phyloP scores from a whole-genome alignment of 2,888 invertebrate genomes.

The Conus canariensis region DNA sequence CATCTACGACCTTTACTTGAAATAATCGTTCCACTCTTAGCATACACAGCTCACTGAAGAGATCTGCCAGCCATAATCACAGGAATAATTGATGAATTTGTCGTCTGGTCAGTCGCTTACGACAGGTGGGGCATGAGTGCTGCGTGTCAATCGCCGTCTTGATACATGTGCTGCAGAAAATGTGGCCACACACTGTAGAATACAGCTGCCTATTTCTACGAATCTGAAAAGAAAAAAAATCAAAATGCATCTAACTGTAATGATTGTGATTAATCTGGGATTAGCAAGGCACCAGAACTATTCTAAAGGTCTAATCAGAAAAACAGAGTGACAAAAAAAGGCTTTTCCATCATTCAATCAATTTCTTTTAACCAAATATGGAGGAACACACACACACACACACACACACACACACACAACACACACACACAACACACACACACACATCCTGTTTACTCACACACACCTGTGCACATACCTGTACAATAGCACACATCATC shows the following conservation, averaged over 20 bases:
- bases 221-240: conserved; percentile 57
- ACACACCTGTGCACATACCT: too few species aligned
- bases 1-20: too few species aligned
- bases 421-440: too few species aligned
- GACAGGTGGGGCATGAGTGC: conserved; percentile 67
- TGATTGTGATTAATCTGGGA: background rate
- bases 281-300: background rate
- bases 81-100: conserved; percentile 62
- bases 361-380: too few species aligned
- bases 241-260: background rate
- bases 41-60: too few species aligned
- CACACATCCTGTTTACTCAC: too few species aligned
- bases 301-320: background rate
- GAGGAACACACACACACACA: too few species aligned
- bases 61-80: conserved; percentile 39
- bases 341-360: too few species aligned
- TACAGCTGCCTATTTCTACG: conserved; percentile 55
- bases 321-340: too few species aligned
- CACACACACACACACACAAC: too few species aligned
- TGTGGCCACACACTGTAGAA: conserved; percentile 72
- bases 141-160: conserved; percentile 57
- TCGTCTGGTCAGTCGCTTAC: conserved; percentile 57
- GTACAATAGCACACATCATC: too few species aligned
- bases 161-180: conserved; percentile 70
- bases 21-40: too few species aligned